Conservation (phyloP, 2,888 invertebrate species). For the Tetranychus truncatus region DNA sequence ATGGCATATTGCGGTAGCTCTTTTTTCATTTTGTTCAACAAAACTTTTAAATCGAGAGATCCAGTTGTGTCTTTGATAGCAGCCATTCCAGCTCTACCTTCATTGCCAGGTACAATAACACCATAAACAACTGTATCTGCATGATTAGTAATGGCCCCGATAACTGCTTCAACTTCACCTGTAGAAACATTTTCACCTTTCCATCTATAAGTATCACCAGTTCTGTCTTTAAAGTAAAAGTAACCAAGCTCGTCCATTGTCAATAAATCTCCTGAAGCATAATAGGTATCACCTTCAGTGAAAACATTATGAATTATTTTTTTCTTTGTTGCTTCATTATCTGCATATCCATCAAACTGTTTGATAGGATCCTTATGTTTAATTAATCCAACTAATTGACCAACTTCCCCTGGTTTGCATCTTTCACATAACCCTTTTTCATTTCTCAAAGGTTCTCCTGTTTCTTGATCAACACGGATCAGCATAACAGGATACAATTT, state of each 20-base stretch:
- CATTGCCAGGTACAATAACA: slow-evolving; percentile 48
- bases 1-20: slow-evolving; percentile 37
- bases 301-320: slow-evolving; percentile 78
- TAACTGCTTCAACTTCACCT: slow-evolving; percentile 79
- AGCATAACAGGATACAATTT: slow-evolving; percentile 33
- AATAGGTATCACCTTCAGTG: slow-evolving; percentile 68
- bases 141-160: slow-evolving; percentile 44
- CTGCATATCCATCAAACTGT: slow-evolving; percentile 76
- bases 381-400: slow-evolving; percentile 90
- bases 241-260: slow-evolving; percentile 76
- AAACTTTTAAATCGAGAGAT: slow-evolving; percentile 28
- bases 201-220: slow-evolving; percentile 75
- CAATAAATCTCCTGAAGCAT: slow-evolving; percentile 61
- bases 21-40: slow-evolving; percentile 29
- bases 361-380: slow-evolving; percentile 66
- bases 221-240: slow-evolving; percentile 79
- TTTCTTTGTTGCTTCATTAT: slow-evolving; percentile 69
- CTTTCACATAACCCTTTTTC: slow-evolving; percentile 60
- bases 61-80: slow-evolving; percentile 33
- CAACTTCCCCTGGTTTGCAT: slow-evolving; percentile 69
- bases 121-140: slow-evolving; percentile 84
- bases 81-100: slow-evolving; percentile 41
- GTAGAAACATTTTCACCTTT: slow-evolving; percentile 87
- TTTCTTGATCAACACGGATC: slow-evolving; percentile 66
- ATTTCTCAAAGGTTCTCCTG: slow-evolving; percentile 60